Conservation (phyloP, 2,113 vertebrate genomes). For the Stomatorhinus ivindoensis region DNA sequence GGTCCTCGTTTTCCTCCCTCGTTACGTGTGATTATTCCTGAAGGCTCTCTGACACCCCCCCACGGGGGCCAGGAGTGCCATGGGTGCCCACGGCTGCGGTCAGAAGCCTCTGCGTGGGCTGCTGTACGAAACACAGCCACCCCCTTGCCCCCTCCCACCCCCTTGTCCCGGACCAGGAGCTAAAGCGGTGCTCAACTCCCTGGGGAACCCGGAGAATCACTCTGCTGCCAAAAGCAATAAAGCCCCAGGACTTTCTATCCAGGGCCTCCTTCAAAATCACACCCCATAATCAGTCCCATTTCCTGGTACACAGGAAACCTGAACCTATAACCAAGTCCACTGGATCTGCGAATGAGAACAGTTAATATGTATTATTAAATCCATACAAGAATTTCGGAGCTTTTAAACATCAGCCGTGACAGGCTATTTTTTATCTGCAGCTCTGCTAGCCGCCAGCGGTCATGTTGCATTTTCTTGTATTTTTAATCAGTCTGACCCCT, state of each 20-base stretch:
- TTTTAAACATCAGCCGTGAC: background rate
- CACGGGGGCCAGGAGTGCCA: background rate
- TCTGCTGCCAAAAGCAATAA: slow-evolving; percentile 19
- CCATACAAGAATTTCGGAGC: background rate
- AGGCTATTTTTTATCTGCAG: background rate
- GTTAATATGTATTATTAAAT: slow-evolving; percentile 12
- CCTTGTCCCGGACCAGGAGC: background rate
- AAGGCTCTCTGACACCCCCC: slow-evolving; percentile 35
- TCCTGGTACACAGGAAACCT: slow-evolving; percentile 6
- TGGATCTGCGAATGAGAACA: slow-evolving; percentile 8
- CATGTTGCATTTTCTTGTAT: background rate
- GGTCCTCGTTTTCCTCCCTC: background rate
- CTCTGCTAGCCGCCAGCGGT: background rate
- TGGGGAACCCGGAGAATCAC: background rate
- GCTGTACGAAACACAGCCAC: background rate
- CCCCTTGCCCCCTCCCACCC: background rate
- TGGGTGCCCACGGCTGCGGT: slow-evolving; percentile 1
- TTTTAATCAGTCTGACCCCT: slow-evolving; percentile 1
- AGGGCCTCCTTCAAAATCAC: background rate
- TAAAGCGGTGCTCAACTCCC: background rate
- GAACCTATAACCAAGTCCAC: slow-evolving; percentile 10
- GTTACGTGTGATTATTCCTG: slow-evolving; percentile 36
- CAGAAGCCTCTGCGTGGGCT: background rate
- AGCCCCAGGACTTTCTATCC: background rate
- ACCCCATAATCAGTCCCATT: slow-evolving; percentile 15